Conservation (phyloP, 2,113 vertebrate genomes). For the Scomber japonicus region DNA sequence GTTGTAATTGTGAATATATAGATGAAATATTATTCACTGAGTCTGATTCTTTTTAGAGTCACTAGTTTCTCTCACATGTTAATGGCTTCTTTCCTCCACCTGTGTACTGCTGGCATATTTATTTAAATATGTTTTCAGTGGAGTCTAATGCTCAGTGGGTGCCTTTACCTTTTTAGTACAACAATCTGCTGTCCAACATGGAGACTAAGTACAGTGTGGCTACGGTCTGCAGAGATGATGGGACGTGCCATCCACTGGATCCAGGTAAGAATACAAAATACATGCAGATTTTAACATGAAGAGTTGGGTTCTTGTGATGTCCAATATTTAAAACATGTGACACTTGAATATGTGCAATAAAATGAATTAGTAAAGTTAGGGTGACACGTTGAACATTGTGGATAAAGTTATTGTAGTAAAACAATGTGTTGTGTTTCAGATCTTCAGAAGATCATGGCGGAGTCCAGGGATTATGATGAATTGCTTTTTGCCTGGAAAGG, state of each 20-base stretch:
- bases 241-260: constrained; percentile 88
- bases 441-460: constrained; percentile 91
- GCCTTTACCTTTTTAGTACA: constrained; percentile 86
- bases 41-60: too few species aligned
- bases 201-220: constrained; percentile 94
- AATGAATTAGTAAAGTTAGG: neutral
- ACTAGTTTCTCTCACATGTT: neutral
- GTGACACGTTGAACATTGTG: neutral
- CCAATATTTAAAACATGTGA: neutral
- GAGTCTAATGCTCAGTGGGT: neutral
- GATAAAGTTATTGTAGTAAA: neutral
- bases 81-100: neutral
- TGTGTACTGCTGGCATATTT: neutral
- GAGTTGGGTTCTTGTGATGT: too few species aligned
- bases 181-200: constrained; percentile 92
- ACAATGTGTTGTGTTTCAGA: constrained; percentile 79
- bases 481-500: constrained; percentile 93
- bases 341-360: neutral
- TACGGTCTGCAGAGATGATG: constrained; percentile 86
- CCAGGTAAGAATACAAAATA: constrained; percentile 86
- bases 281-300: neutral
- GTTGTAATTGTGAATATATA: too few species aligned
- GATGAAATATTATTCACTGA: too few species aligned
- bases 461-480: constrained; percentile 89
- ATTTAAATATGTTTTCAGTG: constrained; percentile 3